phyloP scores from a whole-genome alignment of 2,113 vertebrate species.

The Chionodraco myersi region DNA sequence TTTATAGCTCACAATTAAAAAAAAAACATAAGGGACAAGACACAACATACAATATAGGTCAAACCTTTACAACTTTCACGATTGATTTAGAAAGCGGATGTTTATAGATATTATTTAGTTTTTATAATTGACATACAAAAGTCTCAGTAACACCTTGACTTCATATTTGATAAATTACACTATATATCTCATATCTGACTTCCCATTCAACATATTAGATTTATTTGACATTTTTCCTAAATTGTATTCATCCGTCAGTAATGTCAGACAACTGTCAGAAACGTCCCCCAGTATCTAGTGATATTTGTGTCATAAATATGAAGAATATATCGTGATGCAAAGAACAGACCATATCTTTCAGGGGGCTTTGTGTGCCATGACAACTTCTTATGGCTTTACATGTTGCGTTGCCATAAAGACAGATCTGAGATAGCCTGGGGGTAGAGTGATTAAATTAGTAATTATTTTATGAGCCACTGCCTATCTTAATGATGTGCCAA shows the following conservation, averaged over 20 bases:
- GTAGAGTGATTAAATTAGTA: not conserved
- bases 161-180: not conserved
- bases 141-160: too few relatives aligned
- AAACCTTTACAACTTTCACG: not conserved
- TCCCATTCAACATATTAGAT: not conserved
- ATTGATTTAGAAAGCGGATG: not conserved
- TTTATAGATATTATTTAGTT: not conserved
- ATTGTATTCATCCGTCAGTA: not conserved
- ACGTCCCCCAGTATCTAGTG: not conserved
- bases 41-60: not conserved
- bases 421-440: not conserved
- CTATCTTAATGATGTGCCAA: not conserved
- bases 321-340: not conserved
- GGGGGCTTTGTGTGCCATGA: not conserved
- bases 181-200: not conserved
- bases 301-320: not conserved
- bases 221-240: not conserved
- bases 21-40: not conserved
- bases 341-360: not conserved
- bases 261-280: not conserved
- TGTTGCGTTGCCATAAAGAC: not conserved
- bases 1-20: not conserved
- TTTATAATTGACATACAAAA: not conserved
- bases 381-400: not conserved
- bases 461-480: not conserved